Percentiles rank a stretch among this genome's conserved stretches.
phyloP scores from a whole-genome alignment of 1,140 invertebrate species.

The Drosophila mauritiana region DNA sequence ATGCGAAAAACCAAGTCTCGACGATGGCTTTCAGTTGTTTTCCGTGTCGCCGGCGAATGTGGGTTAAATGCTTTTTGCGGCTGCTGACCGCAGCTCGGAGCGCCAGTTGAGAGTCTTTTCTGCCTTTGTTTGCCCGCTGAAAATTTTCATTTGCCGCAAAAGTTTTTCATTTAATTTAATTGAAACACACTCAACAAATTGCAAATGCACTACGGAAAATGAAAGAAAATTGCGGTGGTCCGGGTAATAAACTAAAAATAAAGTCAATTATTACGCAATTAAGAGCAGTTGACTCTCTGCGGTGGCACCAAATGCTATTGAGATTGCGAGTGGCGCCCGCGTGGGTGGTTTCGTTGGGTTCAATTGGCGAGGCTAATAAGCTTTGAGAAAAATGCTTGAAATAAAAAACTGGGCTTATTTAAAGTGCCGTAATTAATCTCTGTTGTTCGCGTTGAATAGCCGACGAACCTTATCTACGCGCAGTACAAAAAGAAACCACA shows the following conservation, averaged over 20 bases:
- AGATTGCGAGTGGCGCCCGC: conserved; percentile 14
- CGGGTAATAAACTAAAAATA: conserved; percentile 44
- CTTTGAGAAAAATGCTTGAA: conserved; percentile 20
- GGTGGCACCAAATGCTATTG: conserved; percentile 32
- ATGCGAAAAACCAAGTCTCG: conserved; percentile 54
- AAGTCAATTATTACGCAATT: conserved; percentile 73
- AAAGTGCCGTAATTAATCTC: conserved; percentile 21
- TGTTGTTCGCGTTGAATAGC: conserved; percentile 9
- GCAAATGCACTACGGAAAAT: conserved; percentile 18
- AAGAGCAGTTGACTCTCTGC: conserved; percentile 51
- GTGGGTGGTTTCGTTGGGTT: conserved; percentile 30
- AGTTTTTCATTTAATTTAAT: conserved; percentile 73
- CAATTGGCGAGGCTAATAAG: conserved; percentile 20
- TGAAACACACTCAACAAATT: conserved; percentile 58
- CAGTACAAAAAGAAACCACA: conserved; percentile 9
- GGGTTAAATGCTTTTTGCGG: conserved; percentile 81
- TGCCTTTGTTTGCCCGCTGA: conserved; percentile 46
- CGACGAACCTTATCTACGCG: conserved; percentile 35
- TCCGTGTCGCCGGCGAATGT: conserved; percentile 60
- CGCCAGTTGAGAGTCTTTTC: conserved; percentile 11
- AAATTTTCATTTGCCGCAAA: conserved; percentile 67
- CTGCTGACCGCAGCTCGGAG: conserved; percentile 49
- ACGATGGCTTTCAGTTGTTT: conserved; percentile 27
- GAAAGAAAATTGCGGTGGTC: conserved; percentile 15
- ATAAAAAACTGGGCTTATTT: conserved; percentile 10